Evolutionary conservation across 2,113 vertebrate genomes (phyloP).

Genomic region (Seriola aureovittata): DNA sequence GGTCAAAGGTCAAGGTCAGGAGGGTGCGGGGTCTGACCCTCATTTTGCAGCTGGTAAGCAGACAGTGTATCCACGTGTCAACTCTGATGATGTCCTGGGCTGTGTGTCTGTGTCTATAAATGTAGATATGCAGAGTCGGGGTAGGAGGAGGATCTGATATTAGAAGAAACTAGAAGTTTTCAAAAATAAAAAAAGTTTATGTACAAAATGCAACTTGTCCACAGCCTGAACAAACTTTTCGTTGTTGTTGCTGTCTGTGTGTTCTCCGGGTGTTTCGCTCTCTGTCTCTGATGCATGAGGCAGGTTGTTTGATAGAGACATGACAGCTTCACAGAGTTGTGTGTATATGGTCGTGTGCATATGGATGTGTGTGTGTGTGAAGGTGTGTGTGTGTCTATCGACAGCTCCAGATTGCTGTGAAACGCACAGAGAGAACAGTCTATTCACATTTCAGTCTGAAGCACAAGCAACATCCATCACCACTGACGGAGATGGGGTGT

Average conservation of each 20-base stretch:
- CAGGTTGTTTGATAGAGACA: slow-evolving; percentile 78
- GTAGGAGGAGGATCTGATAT: neutral
- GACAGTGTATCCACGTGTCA: neutral
- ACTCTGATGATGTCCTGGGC: neutral
- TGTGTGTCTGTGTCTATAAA: neutral
- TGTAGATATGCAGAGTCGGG: too few relatives aligned
- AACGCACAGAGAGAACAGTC: slow-evolving; percentile 76
- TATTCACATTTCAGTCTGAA: slow-evolving; percentile 80
- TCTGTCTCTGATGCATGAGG: slow-evolving; percentile 66
- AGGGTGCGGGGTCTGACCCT: neutral
- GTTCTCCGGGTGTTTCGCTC: slow-evolving; percentile 53
- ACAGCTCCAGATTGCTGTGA: slow-evolving; percentile 79
- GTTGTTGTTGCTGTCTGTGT: slow-evolving; percentile 51
- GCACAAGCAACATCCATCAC: slow-evolving; percentile 80
- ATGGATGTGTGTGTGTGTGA: slow-evolving; percentile 17
- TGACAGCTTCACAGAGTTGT: slow-evolving; percentile 68
- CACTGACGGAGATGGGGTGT: slow-evolving; percentile 60
- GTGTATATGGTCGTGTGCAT: slow-evolving; percentile 17
- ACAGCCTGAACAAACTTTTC: slow-evolving; percentile 55
- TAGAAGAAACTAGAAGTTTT: slow-evolving; percentile 2
- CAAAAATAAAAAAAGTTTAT: neutral
- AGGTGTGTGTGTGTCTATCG: slow-evolving; percentile 58
- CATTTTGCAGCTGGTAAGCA: neutral
- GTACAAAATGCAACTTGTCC: slow-evolving; percentile 46
- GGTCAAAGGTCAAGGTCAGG: neutral